A percentile compares a stretch with the other conserved stretches of the same genome.
Evolutionary conservation across 1,140 invertebrate species (phyloP).

Genomic region (Neodiprion virginianus): DNA sequence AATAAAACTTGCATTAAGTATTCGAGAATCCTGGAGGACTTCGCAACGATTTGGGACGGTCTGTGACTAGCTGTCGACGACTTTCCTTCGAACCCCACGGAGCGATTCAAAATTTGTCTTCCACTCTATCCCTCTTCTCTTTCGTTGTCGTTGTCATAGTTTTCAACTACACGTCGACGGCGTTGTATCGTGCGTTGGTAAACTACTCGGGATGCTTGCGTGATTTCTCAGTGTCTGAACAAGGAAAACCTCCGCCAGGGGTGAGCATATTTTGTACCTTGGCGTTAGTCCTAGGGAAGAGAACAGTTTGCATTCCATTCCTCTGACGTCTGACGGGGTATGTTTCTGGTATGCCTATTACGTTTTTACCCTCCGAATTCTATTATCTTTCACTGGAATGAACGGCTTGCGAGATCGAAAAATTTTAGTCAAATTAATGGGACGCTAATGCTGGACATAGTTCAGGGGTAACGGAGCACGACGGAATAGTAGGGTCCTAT

Average conservation of each 20-base stretch:
- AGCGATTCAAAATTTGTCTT: too few relatives aligned
- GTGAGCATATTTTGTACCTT: not conserved
- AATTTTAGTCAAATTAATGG: not conserved
- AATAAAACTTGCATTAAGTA: constrained; percentile 24
- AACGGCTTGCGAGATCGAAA: not conserved
- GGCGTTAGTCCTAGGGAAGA: not conserved
- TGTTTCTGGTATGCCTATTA: constrained; percentile 5
- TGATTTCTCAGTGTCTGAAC: not conserved
- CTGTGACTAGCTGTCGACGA: too few relatives aligned
- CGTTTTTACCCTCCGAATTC: not conserved
- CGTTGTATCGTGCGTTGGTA: too few relatives aligned
- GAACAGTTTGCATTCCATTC: not conserved
- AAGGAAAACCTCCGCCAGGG: not conserved
- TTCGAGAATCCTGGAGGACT: not conserved
- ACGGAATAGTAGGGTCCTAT: not conserved
- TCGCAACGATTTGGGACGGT: not conserved
- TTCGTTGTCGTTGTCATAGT: too few relatives aligned
- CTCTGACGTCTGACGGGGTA: not conserved
- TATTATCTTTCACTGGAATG: constrained; percentile 2
- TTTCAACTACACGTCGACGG: too few relatives aligned
- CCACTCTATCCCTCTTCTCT: not conserved
- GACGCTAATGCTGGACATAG: constrained; percentile 1
- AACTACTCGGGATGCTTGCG: too few relatives aligned
- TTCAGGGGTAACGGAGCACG: not conserved
- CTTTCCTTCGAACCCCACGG: too few relatives aligned